Evolutionary conservation across 2,888 invertebrate species (phyloP).

Genomic region (Mechanitis messenoides): DNA sequence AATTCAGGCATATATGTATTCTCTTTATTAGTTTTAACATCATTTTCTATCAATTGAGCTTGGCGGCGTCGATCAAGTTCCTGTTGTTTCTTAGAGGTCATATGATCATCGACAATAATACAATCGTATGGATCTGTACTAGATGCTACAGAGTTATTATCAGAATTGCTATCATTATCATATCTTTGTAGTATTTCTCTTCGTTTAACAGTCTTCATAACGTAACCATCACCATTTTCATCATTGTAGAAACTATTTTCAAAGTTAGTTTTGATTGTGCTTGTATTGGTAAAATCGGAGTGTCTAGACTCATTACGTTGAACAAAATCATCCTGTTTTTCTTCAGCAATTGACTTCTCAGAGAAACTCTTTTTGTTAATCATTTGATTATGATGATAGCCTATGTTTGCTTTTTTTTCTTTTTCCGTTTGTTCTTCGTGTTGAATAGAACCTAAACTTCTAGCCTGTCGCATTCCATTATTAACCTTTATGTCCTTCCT

Average conservation of each 20-base stretch:
- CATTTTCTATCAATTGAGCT: constrained; percentile 55
- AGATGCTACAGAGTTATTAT: constrained; percentile 79
- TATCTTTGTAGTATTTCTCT: constrained; percentile 85
- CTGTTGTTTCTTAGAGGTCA: constrained; percentile 73
- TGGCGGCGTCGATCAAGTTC: constrained; percentile 68
- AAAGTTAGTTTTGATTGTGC: constrained; percentile 73
- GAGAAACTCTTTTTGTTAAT: constrained; percentile 66
- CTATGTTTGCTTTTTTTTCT: constrained; percentile 44
- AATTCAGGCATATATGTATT: constrained; percentile 70
- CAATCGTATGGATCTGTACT: constrained; percentile 87
- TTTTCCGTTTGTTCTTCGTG: constrained; percentile 59
- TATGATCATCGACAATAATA: constrained; percentile 89
- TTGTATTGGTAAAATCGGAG: constrained; percentile 68
- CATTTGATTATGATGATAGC: constrained; percentile 53
- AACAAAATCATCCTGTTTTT: constrained; percentile 61
- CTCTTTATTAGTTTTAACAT: constrained; percentile 64
- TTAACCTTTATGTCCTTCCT: constrained; percentile 62
- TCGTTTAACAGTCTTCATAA: constrained; percentile 83
- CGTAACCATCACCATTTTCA: constrained; percentile 79
- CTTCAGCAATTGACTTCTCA: constrained; percentile 65
- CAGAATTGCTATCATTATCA: constrained; percentile 80
- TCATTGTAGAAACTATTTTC: constrained; percentile 82
- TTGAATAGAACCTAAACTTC: constrained; percentile 69
- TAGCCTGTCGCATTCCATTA: constrained; percentile 67
- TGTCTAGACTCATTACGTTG: constrained; percentile 68